Conservation (phyloP, 1,140 invertebrate genomes). For the Meteorus sp. region DNA sequence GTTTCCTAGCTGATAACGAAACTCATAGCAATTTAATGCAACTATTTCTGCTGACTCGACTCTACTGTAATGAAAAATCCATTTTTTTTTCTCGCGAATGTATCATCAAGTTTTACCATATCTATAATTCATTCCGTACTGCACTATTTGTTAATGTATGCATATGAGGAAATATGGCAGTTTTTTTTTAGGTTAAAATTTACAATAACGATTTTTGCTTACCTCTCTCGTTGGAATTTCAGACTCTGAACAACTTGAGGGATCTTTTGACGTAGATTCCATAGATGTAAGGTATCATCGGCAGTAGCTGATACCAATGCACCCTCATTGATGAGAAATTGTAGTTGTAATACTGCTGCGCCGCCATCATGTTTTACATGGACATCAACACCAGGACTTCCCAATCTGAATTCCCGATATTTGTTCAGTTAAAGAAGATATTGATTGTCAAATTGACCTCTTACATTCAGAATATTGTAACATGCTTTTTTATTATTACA, state of each 20-base stretch:
- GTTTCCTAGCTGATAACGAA: conserved; percentile 1
- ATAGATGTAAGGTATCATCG: conserved; percentile 94
- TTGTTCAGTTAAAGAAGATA: conserved; percentile 33
- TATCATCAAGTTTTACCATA: too few species aligned
- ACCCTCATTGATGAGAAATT: conserved; percentile 96
- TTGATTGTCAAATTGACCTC: too few species aligned
- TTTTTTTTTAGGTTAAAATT: neutral
- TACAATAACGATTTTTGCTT: neutral
- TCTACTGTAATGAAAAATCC: neutral
- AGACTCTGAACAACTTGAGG: conserved; percentile 94
- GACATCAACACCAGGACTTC: conserved; percentile 92
- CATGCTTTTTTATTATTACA: too few species aligned
- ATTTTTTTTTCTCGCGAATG: too few species aligned
- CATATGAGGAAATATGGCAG: too few species aligned
- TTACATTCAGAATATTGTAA: too few species aligned
- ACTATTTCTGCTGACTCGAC: neutral
- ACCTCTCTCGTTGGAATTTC: conserved; percentile 97
- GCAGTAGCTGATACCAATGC: conserved; percentile 90
- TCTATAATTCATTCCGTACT: too few species aligned
- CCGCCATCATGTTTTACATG: conserved; percentile 84
- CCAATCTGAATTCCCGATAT: conserved; percentile 68
- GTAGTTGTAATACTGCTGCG: conserved; percentile 82
- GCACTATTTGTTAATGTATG: too few species aligned
- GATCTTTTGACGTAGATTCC: conserved; percentile 95
- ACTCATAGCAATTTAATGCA: too few species aligned